Base-by-base conservation (phyloP, 2,113 vertebrate genomes). In the Stictonetta naevosa region DNA sequence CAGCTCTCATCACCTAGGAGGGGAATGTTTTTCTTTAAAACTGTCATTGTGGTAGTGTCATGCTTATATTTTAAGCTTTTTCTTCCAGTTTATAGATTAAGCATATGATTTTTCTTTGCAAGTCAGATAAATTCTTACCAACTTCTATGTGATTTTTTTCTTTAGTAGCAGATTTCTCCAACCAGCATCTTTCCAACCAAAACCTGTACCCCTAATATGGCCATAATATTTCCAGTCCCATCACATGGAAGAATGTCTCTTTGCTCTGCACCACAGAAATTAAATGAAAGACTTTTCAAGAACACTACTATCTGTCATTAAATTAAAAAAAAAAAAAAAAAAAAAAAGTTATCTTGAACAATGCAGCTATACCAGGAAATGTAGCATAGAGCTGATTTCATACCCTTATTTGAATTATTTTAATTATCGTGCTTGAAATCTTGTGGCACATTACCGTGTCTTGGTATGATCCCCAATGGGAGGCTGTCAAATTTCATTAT, bases 401-500 rank as follows among this genome's bases (percentile, higher is more conserved):
- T 58, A 46, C 10, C 83, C 58, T 73, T 58, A 31, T 59, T 95
- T 76, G 94, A 91, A 84, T 94, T 69, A 73, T 88, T 97, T 94
- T 94, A 88, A 96, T 97, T 93, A 91, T 86, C 44, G 0, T 50
- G 88, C 69, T 85, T 66, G 91, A 66, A 80, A 76, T 84, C 81
- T 83, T 50, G 62, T 82, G 80, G 44, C 33, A 6, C 23, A 4
- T 53, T 88, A 11, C 95, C 64, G 4, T 33, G 64, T 53, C 88
- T 66, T 16, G 80, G 2, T 28, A 28, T 3, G 69, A 82, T 88
- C 92, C 83, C 93, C 88, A 15, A 48, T 69, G 95, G 66, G 77
- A 85, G 2, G 44, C 88, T 94, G 96, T 95, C 96, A 92, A 42
- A 89, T 67, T 95, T 48, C 96, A 96, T 96, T 95, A 94, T 40